phyloP scores from a whole-genome alignment of 2,888 invertebrate species.

The Chaitophorus viminalis region DNA sequence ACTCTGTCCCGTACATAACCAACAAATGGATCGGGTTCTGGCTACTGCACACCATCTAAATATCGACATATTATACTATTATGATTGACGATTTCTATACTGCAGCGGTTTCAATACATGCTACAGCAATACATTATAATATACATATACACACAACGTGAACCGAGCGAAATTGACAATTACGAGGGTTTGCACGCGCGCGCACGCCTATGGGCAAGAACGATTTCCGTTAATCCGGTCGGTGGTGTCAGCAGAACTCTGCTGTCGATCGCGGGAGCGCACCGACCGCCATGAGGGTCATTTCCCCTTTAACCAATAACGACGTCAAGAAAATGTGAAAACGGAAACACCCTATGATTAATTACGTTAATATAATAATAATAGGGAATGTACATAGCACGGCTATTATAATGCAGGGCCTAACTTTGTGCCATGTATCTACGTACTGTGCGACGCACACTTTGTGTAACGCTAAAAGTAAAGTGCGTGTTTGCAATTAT shows the following conservation, averaged over 20 bases:
- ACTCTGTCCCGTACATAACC: background rate
- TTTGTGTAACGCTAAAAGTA: no score
- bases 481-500: background rate
- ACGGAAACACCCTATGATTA: slow-evolving; percentile 40
- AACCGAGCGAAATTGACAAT: slow-evolving; percentile 36
- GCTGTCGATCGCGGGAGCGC: background rate
- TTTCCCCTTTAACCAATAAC: slow-evolving; percentile 29
- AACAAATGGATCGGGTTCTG: background rate
- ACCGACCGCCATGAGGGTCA: background rate
- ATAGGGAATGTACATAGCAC: no score
- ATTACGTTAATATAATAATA: slow-evolving; percentile 40
- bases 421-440: no score
- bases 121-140: background rate
- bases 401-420: background rate
- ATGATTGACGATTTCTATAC: slow-evolving; percentile 51
- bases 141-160: background rate
- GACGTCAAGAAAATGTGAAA: slow-evolving; percentile 45
- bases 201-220: background rate
- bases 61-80: slow-evolving; percentile 47
- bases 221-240: slow-evolving; percentile 39
- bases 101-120: slow-evolving; percentile 12
- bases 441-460: no score
- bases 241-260: background rate
- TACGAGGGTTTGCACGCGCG: slow-evolving; percentile 7
- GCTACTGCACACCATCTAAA: background rate